Evolutionary conservation across 2,888 invertebrate genomes (phyloP).

Genomic region (Tenthredo livida): DNA sequence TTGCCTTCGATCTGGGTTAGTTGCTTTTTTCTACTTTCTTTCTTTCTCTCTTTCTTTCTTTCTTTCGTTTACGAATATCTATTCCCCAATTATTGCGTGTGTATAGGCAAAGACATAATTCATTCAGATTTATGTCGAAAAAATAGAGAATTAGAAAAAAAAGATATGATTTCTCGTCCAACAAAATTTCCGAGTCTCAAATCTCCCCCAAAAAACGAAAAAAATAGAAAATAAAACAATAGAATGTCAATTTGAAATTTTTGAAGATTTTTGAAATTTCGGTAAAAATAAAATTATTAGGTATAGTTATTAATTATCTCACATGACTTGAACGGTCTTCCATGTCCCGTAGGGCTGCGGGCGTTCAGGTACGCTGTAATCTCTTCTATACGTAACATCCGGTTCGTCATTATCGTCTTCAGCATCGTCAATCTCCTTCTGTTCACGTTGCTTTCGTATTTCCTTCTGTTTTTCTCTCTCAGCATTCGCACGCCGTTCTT

Average conservation of each 20-base stretch:
- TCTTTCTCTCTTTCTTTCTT: not conserved
- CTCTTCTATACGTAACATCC: slow-evolving; percentile 75
- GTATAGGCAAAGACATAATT: not conserved
- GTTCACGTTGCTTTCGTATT: slow-evolving; percentile 78
- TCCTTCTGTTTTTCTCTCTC: slow-evolving; percentile 71
- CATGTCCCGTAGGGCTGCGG: slow-evolving; percentile 88
- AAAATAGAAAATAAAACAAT: not conserved
- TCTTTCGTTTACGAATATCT: not conserved
- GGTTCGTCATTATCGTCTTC: slow-evolving; percentile 67
- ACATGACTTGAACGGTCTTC: slow-evolving; percentile 85
- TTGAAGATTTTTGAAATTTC: not conserved
- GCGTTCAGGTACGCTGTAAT: slow-evolving; percentile 82
- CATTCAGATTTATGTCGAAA: not conserved
- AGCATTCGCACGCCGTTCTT: slow-evolving; percentile 72
- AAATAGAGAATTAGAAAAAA: not conserved
- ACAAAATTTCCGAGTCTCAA: not conserved
- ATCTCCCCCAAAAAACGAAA: not conserved
- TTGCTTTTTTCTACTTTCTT: not conserved
- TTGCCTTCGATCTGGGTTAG: not conserved
- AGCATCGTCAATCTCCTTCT: slow-evolving; percentile 66
- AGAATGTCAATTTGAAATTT: not conserved
- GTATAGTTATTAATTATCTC: slow-evolving; percentile 63
- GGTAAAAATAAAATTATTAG: not conserved
- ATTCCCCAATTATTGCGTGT: not conserved
- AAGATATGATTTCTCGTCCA: not conserved